Conservation (phyloP, 2,888 invertebrate genomes). For the Amblyteles armatorius region DNA sequence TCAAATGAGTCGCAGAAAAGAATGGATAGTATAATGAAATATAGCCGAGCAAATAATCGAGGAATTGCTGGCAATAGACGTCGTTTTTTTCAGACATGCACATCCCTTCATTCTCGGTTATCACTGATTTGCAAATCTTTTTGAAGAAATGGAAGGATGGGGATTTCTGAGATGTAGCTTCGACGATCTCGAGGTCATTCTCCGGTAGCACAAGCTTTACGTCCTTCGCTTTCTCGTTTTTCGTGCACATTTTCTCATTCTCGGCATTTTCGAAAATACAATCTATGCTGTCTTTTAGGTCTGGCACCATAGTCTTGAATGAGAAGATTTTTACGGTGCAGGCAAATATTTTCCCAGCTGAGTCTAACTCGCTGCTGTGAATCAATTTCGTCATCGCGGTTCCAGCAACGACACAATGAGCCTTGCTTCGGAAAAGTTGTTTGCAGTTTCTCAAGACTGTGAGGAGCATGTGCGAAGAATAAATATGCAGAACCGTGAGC, state of each 20-base stretch:
- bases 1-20: not conserved
- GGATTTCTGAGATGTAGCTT: not conserved
- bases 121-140: not conserved
- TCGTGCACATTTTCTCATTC: not conserved
- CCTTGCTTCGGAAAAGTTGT: not conserved
- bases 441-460: not conserved
- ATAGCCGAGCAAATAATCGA: not conserved
- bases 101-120: not conserved
- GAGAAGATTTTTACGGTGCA: not conserved
- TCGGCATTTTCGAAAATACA: not conserved
- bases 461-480: slow-evolving; percentile 16
- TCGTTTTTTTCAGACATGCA: not conserved
- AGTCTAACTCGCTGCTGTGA: not conserved
- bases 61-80: not conserved
- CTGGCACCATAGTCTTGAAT: not conserved
- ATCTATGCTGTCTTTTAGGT: not conserved
- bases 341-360: not conserved
- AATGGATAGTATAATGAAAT: not conserved
- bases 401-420: not conserved
- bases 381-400: not conserved
- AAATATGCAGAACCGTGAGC: slow-evolving; percentile 24
- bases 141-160: not conserved
- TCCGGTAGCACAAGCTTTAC: not conserved
- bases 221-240: not conserved
- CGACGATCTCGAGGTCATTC: not conserved